These are phyloP conservation scores for Drosophila oshimai DNA, from an alignment of 1,140 invertebrate genomes.

Conservation along the genomic window DNA sequence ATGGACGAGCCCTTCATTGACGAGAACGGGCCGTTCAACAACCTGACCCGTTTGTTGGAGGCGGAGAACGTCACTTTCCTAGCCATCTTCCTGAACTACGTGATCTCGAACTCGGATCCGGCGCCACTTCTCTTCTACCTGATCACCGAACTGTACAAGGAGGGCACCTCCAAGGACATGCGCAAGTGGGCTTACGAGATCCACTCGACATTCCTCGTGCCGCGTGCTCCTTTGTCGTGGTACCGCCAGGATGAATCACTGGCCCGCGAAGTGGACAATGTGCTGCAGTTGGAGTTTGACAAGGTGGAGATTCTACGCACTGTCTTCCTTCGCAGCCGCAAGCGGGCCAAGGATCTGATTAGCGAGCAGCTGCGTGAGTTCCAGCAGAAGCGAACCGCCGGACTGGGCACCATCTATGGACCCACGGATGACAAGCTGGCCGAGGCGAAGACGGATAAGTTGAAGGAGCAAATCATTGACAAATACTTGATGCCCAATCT, in stretches of 20 bases:
- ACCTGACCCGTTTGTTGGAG: conserved; percentile 87
- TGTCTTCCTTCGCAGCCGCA: conserved; percentile 94
- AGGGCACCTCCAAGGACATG: conserved; percentile 93
- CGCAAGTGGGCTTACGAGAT: conserved; percentile 99
- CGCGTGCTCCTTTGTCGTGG: conserved; percentile 92
- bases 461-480: conserved; percentile 90
- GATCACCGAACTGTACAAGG: conserved; percentile 92
- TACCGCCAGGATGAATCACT: conserved; percentile 91
- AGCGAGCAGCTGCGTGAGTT: conserved; percentile 94
- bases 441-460: conserved; percentile 91
- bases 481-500: conserved; percentile 89
- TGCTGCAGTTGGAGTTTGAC: conserved; percentile 90
- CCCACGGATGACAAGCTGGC: conserved; percentile 91
- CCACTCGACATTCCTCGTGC: conserved; percentile 97
- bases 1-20: conserved; percentile 89
- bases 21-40: conserved; percentile 92
- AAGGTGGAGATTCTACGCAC: conserved; percentile 94
- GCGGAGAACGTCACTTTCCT: conserved; percentile 89
- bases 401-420: conserved; percentile 95
- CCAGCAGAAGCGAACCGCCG: conserved; percentile 93
- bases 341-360: conserved; percentile 92
- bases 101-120: conserved; percentile 93
- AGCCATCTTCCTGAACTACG: conserved; percentile 94
- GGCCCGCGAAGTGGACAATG: conserved; percentile 93
- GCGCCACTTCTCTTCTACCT: conserved; percentile 94